phyloP scores from a whole-genome alignment of 2,113 vertebrate species.

The Apaloderma vittatum region DNA sequence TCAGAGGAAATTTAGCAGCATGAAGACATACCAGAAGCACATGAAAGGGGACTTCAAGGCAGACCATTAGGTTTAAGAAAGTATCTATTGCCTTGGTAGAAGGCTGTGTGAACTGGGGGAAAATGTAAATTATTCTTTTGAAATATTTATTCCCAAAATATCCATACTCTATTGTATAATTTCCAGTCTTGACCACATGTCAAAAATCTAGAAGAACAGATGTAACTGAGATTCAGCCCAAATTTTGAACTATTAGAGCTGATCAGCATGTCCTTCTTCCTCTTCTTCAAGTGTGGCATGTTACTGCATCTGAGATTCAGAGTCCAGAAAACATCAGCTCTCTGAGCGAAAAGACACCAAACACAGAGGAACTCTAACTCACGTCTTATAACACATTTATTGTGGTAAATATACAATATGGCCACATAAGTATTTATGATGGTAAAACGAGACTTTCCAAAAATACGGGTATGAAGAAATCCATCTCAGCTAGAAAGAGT shows the following conservation, averaged over 20 bases:
- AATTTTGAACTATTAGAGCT: not conserved
- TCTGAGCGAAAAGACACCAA: not conserved
- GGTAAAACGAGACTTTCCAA: not conserved
- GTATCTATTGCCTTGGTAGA: not conserved
- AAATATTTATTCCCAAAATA: not conserved
- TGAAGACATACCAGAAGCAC: not conserved
- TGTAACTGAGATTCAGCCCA: not conserved
- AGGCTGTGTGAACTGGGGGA: not conserved
- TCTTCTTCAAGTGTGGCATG: not conserved
- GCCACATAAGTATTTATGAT: not conserved
- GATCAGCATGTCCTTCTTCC: not conserved
- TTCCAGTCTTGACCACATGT: not conserved
- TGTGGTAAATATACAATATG: not conserved
- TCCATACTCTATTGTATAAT: not conserved
- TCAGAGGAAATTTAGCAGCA: constrained; percentile 40
- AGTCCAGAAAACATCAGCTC: not conserved
- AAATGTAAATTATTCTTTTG: not conserved
- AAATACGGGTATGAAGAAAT: not conserved
- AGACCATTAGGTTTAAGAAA: not conserved
- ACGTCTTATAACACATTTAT: not conserved
- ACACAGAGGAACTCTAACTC: not conserved
- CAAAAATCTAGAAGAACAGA: not conserved
- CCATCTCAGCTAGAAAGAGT: not conserved
- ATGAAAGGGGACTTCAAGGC: not conserved
- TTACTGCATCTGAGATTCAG: not conserved